phyloP scores from a whole-genome alignment of 2,113 vertebrate species.

The Scomber scombrus region DNA sequence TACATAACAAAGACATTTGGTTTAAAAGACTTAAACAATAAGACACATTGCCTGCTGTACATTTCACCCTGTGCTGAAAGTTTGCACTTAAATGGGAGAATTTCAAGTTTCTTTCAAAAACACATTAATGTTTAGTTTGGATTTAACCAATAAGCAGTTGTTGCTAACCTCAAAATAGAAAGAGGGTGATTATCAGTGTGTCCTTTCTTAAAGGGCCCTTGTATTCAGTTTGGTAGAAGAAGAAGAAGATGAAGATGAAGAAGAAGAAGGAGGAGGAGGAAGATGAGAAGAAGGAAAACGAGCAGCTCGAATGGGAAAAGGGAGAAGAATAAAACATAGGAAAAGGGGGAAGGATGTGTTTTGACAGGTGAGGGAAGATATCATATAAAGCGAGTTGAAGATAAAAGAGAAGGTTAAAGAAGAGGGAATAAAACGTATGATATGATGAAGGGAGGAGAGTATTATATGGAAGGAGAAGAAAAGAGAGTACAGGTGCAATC shows the following conservation, averaged over 20 bases:
- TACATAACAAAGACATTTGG: conserved; percentile 56
- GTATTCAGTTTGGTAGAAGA: conserved; percentile 38
- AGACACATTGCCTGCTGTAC: conserved; percentile 23
- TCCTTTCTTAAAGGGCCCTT: conserved; percentile 37
- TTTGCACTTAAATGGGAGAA: background rate
- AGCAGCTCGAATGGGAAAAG: conserved; percentile 14
- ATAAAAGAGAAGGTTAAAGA: conserved; percentile 47
- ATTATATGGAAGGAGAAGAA: conserved; percentile 35
- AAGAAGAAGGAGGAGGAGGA: background rate
- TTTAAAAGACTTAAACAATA: conserved; percentile 54
- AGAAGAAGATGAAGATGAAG: too few species aligned
- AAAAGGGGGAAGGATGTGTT: conserved; percentile 6
- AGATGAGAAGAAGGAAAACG: background rate
- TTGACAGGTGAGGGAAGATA: conserved; percentile 36
- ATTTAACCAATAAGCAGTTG: conserved; percentile 40
- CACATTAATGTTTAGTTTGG: conserved; percentile 24
- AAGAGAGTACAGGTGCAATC: conserved; percentile 62
- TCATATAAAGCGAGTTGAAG: conserved; percentile 32
- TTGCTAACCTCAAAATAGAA: conserved; percentile 64
- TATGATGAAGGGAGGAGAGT: conserved; percentile 35
- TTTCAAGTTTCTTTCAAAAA: conserved; percentile 8
- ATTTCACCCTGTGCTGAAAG: background rate
- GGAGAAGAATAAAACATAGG: conserved; percentile 1
- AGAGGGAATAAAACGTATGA: conserved; percentile 42
- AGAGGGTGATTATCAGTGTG: conserved; percentile 51